Conservation (phyloP, 2,113 vertebrate genomes). For the Seriola quinqueradiata region DNA sequence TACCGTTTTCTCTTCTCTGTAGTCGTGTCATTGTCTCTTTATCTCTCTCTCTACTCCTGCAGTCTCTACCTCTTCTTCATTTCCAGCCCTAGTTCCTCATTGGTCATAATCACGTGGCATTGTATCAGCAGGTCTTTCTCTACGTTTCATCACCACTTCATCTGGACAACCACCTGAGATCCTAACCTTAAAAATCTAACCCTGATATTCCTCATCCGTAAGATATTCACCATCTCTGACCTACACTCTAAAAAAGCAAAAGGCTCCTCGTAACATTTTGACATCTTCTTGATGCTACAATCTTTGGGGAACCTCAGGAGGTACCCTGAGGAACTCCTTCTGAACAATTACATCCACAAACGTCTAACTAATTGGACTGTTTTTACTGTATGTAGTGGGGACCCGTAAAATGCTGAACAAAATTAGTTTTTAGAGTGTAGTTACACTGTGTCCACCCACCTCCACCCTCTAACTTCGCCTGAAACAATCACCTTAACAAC, state of each 20-base stretch:
- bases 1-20: background rate
- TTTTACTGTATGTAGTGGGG: background rate
- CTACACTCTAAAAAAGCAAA: conserved; percentile 65
- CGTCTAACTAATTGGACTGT: background rate
- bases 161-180: background rate
- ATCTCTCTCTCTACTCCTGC: background rate
- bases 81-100: conserved; percentile 16
- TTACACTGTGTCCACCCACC: conserved; percentile 1
- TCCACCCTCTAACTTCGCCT: conserved; percentile 4
- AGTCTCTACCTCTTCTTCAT: background rate
- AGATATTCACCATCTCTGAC: conserved; percentile 7
- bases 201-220: background rate
- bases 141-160: conserved; percentile 36
- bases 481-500: conserved; percentile 11
- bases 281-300: background rate
- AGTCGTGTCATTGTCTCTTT: conserved; percentile 9
- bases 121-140: conserved; percentile 72
- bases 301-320: background rate
- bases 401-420: background rate
- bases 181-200: conserved; percentile 4
- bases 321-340: conserved; percentile 1
- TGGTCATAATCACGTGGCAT: conserved; percentile 1
- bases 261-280: background rate
- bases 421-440: conserved; percentile 62
- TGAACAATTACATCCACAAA: background rate